Evolutionary conservation across 2,113 vertebrate species (phyloP), one percentile per base, ranked within the genome.

Genomic region (Leptodactylus fuscus): DNA sequence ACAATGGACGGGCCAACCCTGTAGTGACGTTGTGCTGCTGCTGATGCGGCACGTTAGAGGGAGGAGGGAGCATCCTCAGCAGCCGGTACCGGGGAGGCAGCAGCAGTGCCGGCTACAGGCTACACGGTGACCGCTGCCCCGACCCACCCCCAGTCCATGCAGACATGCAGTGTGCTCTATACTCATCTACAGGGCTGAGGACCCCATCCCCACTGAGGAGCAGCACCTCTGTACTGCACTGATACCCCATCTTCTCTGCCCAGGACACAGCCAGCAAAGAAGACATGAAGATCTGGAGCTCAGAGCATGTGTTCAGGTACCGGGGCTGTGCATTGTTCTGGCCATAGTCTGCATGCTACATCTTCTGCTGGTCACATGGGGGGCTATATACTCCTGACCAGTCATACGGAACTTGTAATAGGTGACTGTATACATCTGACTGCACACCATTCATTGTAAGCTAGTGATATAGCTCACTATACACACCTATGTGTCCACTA

Each of bases 231-330:
- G 55, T 58, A 29, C 49, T 22, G 51, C 36, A 51, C 32, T 53
- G 81, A 82, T n/a, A 38, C 4, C 81, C 3, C 65, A 24, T n/a
- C 24, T 24, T 24, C 44, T 20, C 44, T n/a, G 44, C 60, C 49
- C 81, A 27, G 70, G 0, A 69, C 15, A 8, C 22, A 3, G 32
- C 27, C 38, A 4, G 32, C 13, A 18, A n/a, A 81, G 10, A 27
- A n/a, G 82, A 48, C 85, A 95, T 95, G 93, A 93, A 89, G 91
- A 90, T 93, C 89, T 95, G 94, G 94, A 94, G 92, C 90, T 94
- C 93, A 0, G 93, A 95, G 83, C 93, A 95, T 55, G 91, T 93
- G 76, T 95, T 95, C 85, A 89, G 94, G 94, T 94, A 88, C 92
- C 24, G n/a, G n/a, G n/a, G n/a, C n/a, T 29, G 74, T 2, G 22